phyloP scores from a whole-genome alignment of 2,113 vertebrate species.

The Cranoglanis bouderius region DNA sequence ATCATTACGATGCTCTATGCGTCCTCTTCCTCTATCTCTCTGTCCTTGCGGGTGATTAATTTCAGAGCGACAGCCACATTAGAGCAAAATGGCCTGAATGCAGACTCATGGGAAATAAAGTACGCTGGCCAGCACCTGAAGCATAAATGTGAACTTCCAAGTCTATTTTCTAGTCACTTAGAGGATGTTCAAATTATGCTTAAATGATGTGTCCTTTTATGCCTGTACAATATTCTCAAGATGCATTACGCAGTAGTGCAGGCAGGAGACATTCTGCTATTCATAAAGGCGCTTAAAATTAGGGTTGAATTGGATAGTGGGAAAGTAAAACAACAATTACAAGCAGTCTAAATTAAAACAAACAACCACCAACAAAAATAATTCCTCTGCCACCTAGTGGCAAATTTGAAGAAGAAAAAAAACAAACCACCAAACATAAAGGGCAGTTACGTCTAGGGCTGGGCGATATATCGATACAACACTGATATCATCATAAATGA shows the following conservation, averaged over 20 bases:
- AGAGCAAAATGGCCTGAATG: slow-evolving; percentile 27
- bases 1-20: neutral
- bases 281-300: neutral
- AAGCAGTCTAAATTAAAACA: neutral
- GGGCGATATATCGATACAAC: no score
- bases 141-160: slow-evolving; percentile 2
- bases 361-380: neutral
- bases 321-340: no score
- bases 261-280: neutral
- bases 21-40: slow-evolving; percentile 13
- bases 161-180: neutral
- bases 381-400: neutral
- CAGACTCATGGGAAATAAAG: slow-evolving; percentile 29
- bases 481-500: no score
- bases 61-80: slow-evolving; percentile 25
- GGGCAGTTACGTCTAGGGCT: neutral
- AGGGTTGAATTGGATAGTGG: neutral
- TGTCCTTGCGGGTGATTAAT: slow-evolving; percentile 28
- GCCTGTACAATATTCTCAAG: neutral
- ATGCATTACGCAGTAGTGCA: neutral
- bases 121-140: slow-evolving; percentile 27
- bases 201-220: neutral
- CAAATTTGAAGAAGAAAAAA: neutral
- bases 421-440: neutral
- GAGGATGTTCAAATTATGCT: neutral